phyloP scores from a whole-genome alignment of 2,888 invertebrate genomes.

The Argyra leucocephala region DNA sequence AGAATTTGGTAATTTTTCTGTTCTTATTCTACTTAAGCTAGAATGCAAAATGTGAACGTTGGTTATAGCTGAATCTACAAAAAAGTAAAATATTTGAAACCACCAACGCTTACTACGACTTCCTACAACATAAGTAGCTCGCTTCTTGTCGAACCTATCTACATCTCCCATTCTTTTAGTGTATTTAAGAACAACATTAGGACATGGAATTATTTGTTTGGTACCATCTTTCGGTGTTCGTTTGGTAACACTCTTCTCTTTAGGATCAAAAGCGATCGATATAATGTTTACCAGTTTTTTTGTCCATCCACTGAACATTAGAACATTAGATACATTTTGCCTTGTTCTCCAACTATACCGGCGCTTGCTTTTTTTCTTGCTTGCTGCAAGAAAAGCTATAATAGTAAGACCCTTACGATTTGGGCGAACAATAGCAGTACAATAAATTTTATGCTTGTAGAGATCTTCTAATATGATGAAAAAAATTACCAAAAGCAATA shows the following conservation, averaged over 20 bases:
- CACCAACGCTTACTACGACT: constrained; percentile 20
- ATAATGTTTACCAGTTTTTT: background rate
- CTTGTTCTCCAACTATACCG: no score
- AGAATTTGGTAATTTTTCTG: background rate
- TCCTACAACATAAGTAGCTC: constrained; percentile 18
- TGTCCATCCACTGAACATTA: no score
- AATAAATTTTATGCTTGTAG: no score
- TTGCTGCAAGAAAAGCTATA: no score
- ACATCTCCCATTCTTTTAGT: constrained; percentile 21
- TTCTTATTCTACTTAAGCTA: background rate
- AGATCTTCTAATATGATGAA: no score
- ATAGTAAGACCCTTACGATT: no score
- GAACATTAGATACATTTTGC: no score
- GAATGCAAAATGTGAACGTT: constrained; percentile 8
- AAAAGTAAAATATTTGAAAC: constrained; percentile 23
- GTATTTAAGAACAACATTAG: constrained; percentile 16
- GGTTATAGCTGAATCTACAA: constrained; percentile 16
- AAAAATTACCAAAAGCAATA: no score
- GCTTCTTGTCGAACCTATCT: constrained; percentile 17
- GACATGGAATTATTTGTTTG: constrained; percentile 11
- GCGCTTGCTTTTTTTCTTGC: no score
- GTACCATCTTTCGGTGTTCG: constrained; percentile 14
- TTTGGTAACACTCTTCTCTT: background rate
- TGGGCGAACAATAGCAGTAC: no score
- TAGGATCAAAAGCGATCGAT: background rate